Percentiles rank a stretch among this genome's conserved stretches.
phyloP scores from a whole-genome alignment of 2,888 invertebrate species.

The Penaeus monodon region DNA sequence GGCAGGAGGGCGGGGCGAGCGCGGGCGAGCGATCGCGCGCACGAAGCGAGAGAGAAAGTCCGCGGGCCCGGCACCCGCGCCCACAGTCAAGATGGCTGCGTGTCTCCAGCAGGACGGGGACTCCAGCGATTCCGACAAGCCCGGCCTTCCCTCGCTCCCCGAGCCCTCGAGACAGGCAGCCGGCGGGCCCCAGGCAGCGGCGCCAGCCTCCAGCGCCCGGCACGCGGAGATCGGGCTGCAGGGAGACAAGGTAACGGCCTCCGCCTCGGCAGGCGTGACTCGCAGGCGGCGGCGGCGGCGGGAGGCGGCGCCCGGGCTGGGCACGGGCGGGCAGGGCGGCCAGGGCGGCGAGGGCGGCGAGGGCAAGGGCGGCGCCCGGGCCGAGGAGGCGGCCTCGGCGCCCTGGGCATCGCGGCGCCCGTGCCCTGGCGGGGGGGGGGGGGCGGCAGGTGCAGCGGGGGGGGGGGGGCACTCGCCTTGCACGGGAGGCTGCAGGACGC shows the following conservation, averaged over 20 bases:
- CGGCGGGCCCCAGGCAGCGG: conserved; percentile 30
- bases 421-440: too few species aligned
- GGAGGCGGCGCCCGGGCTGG: too few species aligned
- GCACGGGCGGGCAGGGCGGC: too few species aligned
- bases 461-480: neutral
- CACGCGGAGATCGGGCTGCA: conserved; percentile 36
- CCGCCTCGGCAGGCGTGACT: conserved; percentile 38
- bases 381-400: too few species aligned
- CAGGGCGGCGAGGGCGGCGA: neutral
- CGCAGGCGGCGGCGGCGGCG: neutral
- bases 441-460: neutral
- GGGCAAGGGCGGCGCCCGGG: too few species aligned
- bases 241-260: conserved; percentile 42
- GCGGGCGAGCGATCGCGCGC: neutral
- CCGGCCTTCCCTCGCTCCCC: conserved; percentile 24
- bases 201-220: conserved; percentile 33
- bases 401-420: too few species aligned
- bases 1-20: too few species aligned
- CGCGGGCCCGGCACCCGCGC: conserved; percentile 53
- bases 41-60: conserved; percentile 2
- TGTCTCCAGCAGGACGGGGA: conserved; percentile 62
- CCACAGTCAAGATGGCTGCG: conserved; percentile 62
- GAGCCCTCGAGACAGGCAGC: conserved; percentile 34
- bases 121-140: conserved; percentile 53
- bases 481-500: too few species aligned